phyloP scores from a whole-genome alignment of 1,140 invertebrate species.

The Liolophura sinensis region DNA sequence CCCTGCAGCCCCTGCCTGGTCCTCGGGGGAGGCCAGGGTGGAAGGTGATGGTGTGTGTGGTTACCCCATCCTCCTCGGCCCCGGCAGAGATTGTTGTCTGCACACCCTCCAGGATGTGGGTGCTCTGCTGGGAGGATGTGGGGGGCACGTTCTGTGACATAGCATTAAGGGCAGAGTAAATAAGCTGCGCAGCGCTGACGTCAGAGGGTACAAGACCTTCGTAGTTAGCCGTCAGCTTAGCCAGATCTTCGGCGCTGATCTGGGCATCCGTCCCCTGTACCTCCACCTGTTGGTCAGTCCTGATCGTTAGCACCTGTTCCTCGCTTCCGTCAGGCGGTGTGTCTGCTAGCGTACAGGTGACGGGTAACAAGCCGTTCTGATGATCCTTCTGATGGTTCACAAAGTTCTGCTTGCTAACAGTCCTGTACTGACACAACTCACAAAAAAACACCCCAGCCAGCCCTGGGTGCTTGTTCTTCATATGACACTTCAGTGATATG shows the following conservation, averaged over 20 bases:
- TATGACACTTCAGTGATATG: slow-evolving; percentile 70
- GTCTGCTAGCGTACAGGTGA: slow-evolving; percentile 19
- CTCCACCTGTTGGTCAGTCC: slow-evolving; percentile 24
- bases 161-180: slow-evolving; percentile 64
- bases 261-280: slow-evolving; percentile 33
- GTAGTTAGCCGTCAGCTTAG: slow-evolving; percentile 28
- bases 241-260: slow-evolving; percentile 37
- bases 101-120: slow-evolving; percentile 23
- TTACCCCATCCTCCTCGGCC: slow-evolving; percentile 27
- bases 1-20: neutral
- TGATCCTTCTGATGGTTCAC: slow-evolving; percentile 65
- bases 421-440: slow-evolving; percentile 64
- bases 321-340: neutral
- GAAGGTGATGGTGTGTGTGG: slow-evolving; percentile 43
- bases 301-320: neutral
- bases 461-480: slow-evolving; percentile 68
- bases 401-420: slow-evolving; percentile 66
- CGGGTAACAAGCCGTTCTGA: slow-evolving; percentile 59
- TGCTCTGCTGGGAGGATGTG: slow-evolving; percentile 1
- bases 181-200: slow-evolving; percentile 63
- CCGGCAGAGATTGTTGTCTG: slow-evolving; percentile 33
- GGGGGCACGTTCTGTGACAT: slow-evolving; percentile 29
- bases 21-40: slow-evolving; percentile 22
- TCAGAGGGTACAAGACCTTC: slow-evolving; percentile 60
- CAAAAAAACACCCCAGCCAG: slow-evolving; percentile 65